Evolutionary conservation across 1,140 invertebrate genomes (phyloP).

Genomic region (Drosophila paulistorum): DNA sequence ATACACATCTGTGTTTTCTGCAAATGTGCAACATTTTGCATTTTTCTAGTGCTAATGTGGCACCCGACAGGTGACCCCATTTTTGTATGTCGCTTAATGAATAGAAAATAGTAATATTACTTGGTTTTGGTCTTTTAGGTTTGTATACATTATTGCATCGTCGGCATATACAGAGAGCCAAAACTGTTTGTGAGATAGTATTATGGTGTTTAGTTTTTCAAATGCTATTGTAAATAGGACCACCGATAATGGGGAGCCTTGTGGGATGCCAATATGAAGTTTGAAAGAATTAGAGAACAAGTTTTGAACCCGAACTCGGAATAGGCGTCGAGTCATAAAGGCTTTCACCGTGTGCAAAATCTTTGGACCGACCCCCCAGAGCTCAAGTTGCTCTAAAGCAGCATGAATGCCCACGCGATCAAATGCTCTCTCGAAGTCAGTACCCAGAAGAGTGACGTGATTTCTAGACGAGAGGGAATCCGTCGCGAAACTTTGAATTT

Average conservation of each 20-base stretch:
- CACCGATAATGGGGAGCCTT: neutral
- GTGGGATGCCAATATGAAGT: slow-evolving; percentile 8
- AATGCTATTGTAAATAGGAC: slow-evolving; percentile 1
- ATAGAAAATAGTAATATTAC: neutral
- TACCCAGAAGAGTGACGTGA: neutral
- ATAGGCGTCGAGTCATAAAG: slow-evolving; percentile 5
- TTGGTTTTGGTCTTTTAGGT: slow-evolving; percentile 16
- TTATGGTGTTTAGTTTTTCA: slow-evolving; percentile 1
- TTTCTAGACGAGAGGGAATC: slow-evolving; percentile 2
- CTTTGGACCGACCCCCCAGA: slow-evolving; percentile 9
- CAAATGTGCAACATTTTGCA: slow-evolving; percentile 26
- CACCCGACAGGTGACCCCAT: slow-evolving; percentile 17
- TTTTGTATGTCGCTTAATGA: slow-evolving; percentile 8
- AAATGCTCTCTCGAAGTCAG: slow-evolving; percentile 7
- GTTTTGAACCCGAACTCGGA: slow-evolving; percentile 9
- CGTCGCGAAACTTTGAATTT: slow-evolving; percentile 3
- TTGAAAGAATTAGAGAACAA: neutral
- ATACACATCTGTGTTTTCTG: slow-evolving; percentile 14
- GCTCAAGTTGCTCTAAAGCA: neutral
- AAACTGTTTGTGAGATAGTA: neutral
- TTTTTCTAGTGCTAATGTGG: slow-evolving; percentile 18
- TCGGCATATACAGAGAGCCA: neutral
- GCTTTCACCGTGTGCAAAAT: slow-evolving; percentile 6
- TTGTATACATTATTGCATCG: slow-evolving; percentile 8
- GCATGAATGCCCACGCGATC: slow-evolving; percentile 1